Conservation (phyloP, 1,140 invertebrate species). For the Drosophila busckii region DNA sequence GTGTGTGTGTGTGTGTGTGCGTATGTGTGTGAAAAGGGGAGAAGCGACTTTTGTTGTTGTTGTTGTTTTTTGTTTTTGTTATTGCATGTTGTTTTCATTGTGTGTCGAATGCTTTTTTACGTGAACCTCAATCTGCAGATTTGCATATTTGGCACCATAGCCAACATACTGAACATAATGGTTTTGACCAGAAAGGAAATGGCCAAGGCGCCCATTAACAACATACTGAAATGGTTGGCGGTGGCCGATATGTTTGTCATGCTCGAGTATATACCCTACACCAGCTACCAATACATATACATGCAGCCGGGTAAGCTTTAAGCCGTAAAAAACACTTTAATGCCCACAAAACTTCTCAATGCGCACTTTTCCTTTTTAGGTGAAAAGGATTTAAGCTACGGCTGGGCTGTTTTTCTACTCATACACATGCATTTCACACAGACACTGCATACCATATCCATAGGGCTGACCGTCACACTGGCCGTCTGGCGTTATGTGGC, state of each 20-base stretch:
- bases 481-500: conserved; percentile 82
- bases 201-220: conserved; percentile 89
- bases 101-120: too few species aligned
- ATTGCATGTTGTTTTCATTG: conserved; percentile 2
- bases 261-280: conserved; percentile 92
- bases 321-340: not conserved
- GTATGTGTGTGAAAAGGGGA: too few species aligned
- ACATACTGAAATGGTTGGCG: conserved; percentile 89
- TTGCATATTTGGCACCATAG: conserved; percentile 92
- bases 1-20: too few species aligned
- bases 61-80: conserved; percentile 13
- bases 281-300: conserved; percentile 86
- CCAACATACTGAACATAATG: conserved; percentile 93
- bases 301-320: conserved; percentile 72
- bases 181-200: conserved; percentile 92
- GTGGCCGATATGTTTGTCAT: conserved; percentile 92
- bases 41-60: conserved; percentile 1
- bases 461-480: conserved; percentile 89
- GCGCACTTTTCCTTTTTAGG: conserved; percentile 26
- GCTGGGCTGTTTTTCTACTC: conserved; percentile 86
- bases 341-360: not conserved
- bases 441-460: conserved; percentile 91
- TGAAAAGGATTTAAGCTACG: conserved; percentile 82
- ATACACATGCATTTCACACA: conserved; percentile 90
- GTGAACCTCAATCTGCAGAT: conserved; percentile 83